These are phyloP conservation scores for Melanargia galathea DNA, from an alignment of 2,888 invertebrate genomes.

Conservation along the genomic window DNA sequence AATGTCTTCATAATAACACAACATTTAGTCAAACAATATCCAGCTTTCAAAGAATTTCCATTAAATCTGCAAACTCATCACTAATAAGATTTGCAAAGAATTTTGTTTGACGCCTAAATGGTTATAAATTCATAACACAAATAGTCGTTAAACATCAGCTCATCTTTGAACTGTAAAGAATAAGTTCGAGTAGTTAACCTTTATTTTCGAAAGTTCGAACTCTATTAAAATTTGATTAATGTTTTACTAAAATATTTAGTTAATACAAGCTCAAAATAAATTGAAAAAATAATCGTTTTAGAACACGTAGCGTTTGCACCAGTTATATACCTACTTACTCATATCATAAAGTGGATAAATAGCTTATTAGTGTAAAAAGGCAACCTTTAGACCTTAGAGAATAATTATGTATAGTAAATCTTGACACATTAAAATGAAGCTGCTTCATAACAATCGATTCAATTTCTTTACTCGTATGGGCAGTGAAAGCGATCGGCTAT, in stretches of 20 bases:
- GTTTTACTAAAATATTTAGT: too few relatives aligned
- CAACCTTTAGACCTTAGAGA: too few relatives aligned
- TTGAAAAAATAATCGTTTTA: too few relatives aligned
- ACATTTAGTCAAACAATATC: slow-evolving; percentile 1
- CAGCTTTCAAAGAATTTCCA: background rate
- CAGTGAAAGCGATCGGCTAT: slow-evolving; percentile 50
- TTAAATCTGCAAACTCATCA: background rate
- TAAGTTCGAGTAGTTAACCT: background rate
- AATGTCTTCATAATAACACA: background rate
- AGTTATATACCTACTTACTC: too few relatives aligned
- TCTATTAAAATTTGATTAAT: background rate
- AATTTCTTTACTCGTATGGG: slow-evolving; percentile 27
- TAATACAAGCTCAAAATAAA: too few relatives aligned
- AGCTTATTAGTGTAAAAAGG: too few relatives aligned
- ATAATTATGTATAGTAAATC: too few relatives aligned
- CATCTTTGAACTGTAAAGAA: background rate
- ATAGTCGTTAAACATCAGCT: slow-evolving; percentile 2
- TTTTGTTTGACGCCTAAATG: background rate
- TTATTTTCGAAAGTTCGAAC: background rate
- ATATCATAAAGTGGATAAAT: too few relatives aligned
- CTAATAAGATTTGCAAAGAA: background rate
- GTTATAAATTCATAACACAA: background rate
- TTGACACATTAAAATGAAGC: too few relatives aligned
- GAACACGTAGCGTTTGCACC: too few relatives aligned
- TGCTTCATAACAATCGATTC: slow-evolving; percentile 2